phyloP scores from a whole-genome alignment of 2,888 invertebrate genomes.

The Lymantria monacha region DNA sequence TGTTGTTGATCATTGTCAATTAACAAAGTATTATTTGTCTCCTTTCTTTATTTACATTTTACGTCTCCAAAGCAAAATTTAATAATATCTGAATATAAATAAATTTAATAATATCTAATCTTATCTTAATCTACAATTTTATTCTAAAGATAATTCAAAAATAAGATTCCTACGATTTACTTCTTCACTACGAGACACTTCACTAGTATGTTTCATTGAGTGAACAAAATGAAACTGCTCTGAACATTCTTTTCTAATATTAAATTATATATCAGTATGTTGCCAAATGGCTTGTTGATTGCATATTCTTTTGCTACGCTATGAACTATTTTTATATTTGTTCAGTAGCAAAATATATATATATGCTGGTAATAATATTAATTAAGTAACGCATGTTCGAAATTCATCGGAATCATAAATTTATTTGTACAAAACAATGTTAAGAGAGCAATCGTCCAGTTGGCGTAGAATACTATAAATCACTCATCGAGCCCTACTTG shows the following conservation, averaged over 20 bases:
- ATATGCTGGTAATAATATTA: no score
- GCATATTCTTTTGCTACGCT: constrained; percentile 4
- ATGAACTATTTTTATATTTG: background rate
- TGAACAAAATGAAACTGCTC: constrained; percentile 46
- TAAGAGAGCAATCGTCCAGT: background rate
- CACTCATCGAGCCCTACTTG: constrained; percentile 50
- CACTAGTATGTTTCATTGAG: constrained; percentile 45
- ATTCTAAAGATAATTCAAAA: background rate
- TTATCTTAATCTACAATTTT: no score
- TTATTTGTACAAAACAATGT: background rate
- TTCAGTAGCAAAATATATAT: no score
- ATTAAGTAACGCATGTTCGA: no score
- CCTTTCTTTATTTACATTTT: no score
- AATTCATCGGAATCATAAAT: background rate
- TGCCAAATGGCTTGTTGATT: constrained; percentile 57
- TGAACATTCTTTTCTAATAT: constrained; percentile 50
- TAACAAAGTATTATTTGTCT: no score
- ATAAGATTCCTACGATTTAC: constrained; percentile 47
- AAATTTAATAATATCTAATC: no score
- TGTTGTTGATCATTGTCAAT: no score
- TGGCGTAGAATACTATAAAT: constrained; percentile 42
- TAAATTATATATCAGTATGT: constrained; percentile 41
- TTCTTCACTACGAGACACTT: constrained; percentile 37
- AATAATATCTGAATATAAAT: no score
- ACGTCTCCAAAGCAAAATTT: no score